A percentile compares a stretch with the other conserved stretches of the same genome.
These are phyloP conservation scores for Dasypolia templi DNA, from an alignment of 2,888 invertebrate genomes.

Conservation along the genomic window DNA sequence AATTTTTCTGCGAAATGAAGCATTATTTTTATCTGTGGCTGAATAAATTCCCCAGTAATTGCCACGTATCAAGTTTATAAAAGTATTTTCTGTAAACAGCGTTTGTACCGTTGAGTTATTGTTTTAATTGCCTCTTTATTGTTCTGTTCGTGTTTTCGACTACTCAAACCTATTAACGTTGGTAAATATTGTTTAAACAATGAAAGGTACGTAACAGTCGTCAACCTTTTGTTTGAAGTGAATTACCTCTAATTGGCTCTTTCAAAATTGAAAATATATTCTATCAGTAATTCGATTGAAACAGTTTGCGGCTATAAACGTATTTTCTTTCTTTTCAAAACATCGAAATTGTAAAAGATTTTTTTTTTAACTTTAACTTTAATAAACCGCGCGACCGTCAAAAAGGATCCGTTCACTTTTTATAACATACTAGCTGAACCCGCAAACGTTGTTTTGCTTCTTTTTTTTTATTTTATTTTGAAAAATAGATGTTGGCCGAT, in stretches of 20 bases:
- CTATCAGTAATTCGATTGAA: background rate
- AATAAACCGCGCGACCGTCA: conserved; percentile 5
- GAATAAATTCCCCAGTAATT: conserved; percentile 22
- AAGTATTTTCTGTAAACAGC: conserved; percentile 21
- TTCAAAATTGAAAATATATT: conserved; percentile 3
- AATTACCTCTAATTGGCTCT: conserved; percentile 11
- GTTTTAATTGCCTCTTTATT: conserved; percentile 43
- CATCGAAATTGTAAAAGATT: background rate
- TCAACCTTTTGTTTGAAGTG: conserved; percentile 14
- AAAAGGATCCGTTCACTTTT: conserved; percentile 27
- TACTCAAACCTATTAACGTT: conserved; percentile 29
- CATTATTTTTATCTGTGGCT: background rate
- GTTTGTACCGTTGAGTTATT: background rate
- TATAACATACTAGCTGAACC: too few species aligned
- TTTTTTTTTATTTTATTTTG: too few species aligned
- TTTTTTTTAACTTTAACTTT: background rate
- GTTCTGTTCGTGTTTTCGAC: conserved; percentile 29
- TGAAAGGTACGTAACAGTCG: background rate
- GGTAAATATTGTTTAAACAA: conserved; percentile 35
- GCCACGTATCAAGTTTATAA: conserved; percentile 24
- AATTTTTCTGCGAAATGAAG: background rate
- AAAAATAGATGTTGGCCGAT: too few species aligned
- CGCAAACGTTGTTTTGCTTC: too few species aligned
- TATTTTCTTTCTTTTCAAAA: background rate
- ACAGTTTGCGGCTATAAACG: background rate